These are phyloP conservation scores for Callitettix versicolor DNA, from an alignment of 1,140 invertebrate species.

Conservation along the genomic window DNA sequence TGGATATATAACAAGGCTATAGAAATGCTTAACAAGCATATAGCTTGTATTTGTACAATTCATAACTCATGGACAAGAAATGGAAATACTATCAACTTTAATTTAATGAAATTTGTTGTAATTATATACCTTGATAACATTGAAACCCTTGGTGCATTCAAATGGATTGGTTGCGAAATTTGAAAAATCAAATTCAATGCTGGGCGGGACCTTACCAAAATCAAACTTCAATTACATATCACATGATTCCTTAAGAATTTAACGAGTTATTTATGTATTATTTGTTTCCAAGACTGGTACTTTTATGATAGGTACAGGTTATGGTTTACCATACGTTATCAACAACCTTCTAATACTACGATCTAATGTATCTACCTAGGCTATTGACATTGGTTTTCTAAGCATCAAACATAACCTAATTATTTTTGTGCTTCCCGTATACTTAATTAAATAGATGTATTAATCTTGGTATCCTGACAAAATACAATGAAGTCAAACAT, in stretches of 20 bases:
- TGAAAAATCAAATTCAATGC: constrained; percentile 10
- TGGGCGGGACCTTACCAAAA: neutral
- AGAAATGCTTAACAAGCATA: constrained; percentile 11
- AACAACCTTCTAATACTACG: neutral
- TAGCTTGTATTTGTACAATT: neutral
- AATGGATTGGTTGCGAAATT: constrained; percentile 6
- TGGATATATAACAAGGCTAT: constrained; percentile 2
- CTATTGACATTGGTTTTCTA: neutral
- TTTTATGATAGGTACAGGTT: neutral
- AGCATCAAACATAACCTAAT: neutral
- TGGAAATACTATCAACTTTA: neutral
- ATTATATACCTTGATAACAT: neutral
- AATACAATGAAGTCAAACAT: no score
- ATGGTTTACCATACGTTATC: neutral
- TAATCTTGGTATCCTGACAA: no score
- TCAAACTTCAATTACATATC: neutral
- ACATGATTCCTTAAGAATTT: neutral
- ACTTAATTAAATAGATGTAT: no score
- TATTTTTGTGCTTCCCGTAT: no score
- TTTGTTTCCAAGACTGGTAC: neutral
- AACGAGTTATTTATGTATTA: neutral
- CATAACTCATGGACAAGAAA: neutral
- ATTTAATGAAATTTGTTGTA: neutral
- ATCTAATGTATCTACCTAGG: neutral
- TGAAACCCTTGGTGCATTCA: neutral